Conservation (phyloP, 1,140 invertebrate genomes). For the Cephus cinctus region DNA sequence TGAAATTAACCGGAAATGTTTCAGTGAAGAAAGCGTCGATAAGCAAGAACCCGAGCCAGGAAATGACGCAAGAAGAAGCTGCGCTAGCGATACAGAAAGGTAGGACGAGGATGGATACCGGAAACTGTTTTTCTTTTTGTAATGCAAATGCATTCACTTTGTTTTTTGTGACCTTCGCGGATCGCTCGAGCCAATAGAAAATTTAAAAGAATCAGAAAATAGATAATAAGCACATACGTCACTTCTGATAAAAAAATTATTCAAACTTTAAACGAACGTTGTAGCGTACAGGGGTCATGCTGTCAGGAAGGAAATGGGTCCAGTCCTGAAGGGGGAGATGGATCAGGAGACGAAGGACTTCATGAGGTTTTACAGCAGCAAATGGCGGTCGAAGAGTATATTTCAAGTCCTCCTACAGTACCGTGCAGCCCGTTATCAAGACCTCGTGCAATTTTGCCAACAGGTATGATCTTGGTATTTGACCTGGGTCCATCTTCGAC, state of each 20-base stretch:
- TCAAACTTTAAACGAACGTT: conserved; percentile 22
- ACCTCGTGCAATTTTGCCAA: conserved; percentile 79
- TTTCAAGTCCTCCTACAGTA: conserved; percentile 82
- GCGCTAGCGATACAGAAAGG: conserved; percentile 73
- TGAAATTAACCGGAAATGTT: conserved; percentile 45
- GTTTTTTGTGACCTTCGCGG: too few relatives aligned
- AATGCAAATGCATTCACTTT: too few relatives aligned
- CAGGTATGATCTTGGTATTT: too few relatives aligned
- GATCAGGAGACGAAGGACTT: conserved; percentile 70
- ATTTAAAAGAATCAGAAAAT: too few relatives aligned
- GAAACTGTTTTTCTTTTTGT: too few relatives aligned
- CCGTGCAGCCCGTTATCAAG: conserved; percentile 74
- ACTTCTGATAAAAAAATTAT: not conserved
- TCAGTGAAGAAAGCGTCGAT: conserved; percentile 49
- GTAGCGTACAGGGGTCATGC: conserved; percentile 71
- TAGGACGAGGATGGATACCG: conserved; percentile 35
- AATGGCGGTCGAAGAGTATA: conserved; percentile 77
- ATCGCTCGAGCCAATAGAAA: too few relatives aligned
- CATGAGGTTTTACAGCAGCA: conserved; percentile 69
- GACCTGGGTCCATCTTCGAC: conserved; percentile 20
- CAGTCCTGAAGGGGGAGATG: conserved; percentile 62
- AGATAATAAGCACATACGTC: not conserved
- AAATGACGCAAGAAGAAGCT: conserved; percentile 62
- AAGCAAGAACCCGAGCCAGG: conserved; percentile 23
- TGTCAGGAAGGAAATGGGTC: conserved; percentile 65